These are phyloP conservation scores for Chaetorhynchus papuensis DNA, from an alignment of 2,113 vertebrate genomes.

Conservation along the genomic window DNA sequence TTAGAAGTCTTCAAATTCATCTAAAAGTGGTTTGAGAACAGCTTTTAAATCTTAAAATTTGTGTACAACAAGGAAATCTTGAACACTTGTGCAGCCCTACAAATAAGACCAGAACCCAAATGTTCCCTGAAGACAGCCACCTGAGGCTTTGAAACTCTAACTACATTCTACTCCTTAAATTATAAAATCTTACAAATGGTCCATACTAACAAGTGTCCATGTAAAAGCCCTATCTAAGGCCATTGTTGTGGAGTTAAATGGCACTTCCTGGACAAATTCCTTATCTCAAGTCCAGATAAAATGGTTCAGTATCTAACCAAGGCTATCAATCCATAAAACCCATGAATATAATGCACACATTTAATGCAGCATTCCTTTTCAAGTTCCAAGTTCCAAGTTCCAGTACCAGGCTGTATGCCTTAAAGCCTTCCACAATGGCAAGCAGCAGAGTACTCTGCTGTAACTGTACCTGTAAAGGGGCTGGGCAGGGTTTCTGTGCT, in stretches of 20 bases:
- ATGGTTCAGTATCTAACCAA: not conserved
- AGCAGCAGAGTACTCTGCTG: not conserved
- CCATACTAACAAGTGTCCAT: not conserved
- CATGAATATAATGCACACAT: rapidly evolving
- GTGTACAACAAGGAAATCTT: not conserved
- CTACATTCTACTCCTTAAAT: not conserved
- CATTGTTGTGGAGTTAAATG: not conserved
- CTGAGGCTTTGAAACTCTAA: not conserved
- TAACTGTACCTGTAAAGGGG: not conserved
- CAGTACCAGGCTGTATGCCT: not conserved
- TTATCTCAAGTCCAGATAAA: not conserved
- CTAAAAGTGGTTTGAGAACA: not conserved
- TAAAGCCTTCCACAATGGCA: not conserved
- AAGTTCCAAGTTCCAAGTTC: not conserved
- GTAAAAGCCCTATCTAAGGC: not conserved
- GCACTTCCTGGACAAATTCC: not conserved
- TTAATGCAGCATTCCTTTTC: not conserved
- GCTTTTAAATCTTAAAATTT: constrained; percentile 1
- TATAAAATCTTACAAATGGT: not conserved
- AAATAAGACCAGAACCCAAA: not conserved
- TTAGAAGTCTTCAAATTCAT: not conserved
- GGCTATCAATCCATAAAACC: not conserved
- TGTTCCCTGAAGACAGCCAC: not conserved
- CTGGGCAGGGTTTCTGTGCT: not conserved
- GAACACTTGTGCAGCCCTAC: not conserved